These are phyloP conservation scores for Tichodroma muraria DNA, from an alignment of 2,113 vertebrate genomes.

Conservation along the genomic window DNA sequence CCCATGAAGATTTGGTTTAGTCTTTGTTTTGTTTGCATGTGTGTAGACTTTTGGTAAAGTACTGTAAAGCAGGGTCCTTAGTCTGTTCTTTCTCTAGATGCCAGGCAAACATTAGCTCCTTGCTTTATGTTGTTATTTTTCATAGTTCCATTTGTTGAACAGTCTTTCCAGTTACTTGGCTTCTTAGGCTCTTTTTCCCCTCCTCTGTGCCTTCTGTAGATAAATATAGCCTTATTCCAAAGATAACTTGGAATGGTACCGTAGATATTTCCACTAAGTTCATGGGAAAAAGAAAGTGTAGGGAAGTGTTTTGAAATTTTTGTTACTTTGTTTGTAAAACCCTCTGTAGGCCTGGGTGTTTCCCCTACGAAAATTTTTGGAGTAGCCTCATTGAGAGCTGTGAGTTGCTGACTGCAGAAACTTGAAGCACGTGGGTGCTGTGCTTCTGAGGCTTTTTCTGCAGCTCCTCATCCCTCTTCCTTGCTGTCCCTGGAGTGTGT, in stretches of 20 bases:
- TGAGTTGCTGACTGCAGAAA: background rate
- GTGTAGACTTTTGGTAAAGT: background rate
- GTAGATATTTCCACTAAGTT: background rate
- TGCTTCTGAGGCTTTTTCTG: background rate
- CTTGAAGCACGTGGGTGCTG: background rate
- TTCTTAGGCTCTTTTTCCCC: background rate
- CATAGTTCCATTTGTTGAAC: background rate
- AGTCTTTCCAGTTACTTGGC: background rate
- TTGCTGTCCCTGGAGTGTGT: background rate
- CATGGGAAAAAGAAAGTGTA: background rate
- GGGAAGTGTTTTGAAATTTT: background rate
- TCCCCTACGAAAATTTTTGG: background rate
- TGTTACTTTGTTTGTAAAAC: background rate
- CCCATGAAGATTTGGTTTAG: background rate
- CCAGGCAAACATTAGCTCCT: background rate
- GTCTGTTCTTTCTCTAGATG: background rate
- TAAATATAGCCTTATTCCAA: conserved; percentile 5
- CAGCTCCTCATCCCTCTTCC: background rate
- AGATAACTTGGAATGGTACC: background rate
- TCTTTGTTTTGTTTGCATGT: background rate
- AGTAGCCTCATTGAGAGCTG: background rate
- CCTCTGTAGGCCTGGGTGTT: background rate
- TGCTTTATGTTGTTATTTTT: background rate
- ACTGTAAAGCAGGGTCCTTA: background rate
- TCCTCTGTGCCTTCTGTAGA: background rate